Base-by-base conservation (phyloP, 2,113 vertebrate genomes). In the Ophiodon elongatus region DNA sequence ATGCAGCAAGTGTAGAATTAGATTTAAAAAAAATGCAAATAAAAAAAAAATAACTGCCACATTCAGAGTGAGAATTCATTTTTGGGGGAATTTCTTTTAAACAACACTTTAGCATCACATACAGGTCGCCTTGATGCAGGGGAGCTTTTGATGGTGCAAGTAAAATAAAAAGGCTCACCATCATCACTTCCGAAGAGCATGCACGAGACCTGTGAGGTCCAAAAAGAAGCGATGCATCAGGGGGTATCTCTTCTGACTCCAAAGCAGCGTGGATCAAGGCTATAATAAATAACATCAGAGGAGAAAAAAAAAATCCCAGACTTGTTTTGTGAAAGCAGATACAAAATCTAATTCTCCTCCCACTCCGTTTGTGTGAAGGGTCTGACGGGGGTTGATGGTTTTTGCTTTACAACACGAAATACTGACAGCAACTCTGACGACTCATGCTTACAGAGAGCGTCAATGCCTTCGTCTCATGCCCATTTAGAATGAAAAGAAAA, bases 101-200 rank as follows among this genome's bases (percentile, higher is more conserved):
- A 29, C 39, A 59, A 52, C 17, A 41, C 50, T 54, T 67, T 23
- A 78, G 37, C 31, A 31, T 71, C 8, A 79, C 1, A 29, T 6
- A 41, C 19, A 2, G 25, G 31, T 47, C 27, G 74, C 57, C 67
- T 76, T 29, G 29, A 11, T 29, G 68, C 13, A 56, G 43, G 43
- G 25, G 45, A 80, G 82, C 73, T 80, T 17, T 47, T 66, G 59
- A 66, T 62, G 33, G 47, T 43, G 64, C n/a, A 35, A 70, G 76
- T 65, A 25, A 77, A 79, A 87, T 80, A 56, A 27, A 59, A 50
- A 80, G 43, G 10, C 80, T 85, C 56, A 67, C 7, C 56, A 69
- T 70, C 74, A 39, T 66, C 79, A 82, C 82, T 86, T 79, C 64
- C 74, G 77, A 79, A 72, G 68, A 50, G 67, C 41, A 60, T 52